phyloP scores from a whole-genome alignment of 2,888 invertebrate species.

The Nymphalis c-album region DNA sequence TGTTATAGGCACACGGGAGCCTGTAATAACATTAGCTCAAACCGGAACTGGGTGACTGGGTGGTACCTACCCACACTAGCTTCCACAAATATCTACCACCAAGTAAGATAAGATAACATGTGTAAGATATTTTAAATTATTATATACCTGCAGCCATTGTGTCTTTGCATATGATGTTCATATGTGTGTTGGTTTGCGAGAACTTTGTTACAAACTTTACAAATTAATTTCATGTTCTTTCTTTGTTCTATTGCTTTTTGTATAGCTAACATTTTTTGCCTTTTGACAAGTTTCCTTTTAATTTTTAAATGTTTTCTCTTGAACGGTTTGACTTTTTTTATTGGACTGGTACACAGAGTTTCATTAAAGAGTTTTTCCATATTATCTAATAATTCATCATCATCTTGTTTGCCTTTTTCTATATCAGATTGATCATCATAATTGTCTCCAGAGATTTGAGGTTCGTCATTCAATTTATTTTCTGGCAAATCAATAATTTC shows the following conservation, averaged over 20 bases:
- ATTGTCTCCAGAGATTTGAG: background rate
- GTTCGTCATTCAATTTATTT: background rate
- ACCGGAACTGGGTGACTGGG: too few relatives aligned
- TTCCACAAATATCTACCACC: too few relatives aligned
- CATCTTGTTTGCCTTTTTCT: background rate
- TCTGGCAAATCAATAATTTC: background rate
- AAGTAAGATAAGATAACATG: too few relatives aligned
- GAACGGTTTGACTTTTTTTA: conserved; percentile 11
- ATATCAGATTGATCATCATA: background rate
- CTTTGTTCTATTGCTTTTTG: conserved; percentile 20
- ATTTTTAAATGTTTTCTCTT: conserved; percentile 18
- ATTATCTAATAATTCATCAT: conserved; percentile 29
- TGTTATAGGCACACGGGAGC: too few relatives aligned
- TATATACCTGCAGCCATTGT: conserved; percentile 51
- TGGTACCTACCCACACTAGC: too few relatives aligned
- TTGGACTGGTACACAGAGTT: background rate
- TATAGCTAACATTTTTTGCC: conserved; percentile 21
- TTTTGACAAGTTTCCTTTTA: conserved; percentile 18
- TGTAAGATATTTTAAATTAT: background rate
- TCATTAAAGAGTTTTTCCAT: conserved; percentile 23
- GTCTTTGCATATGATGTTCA: conserved; percentile 65
- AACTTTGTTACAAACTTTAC: conserved; percentile 59
- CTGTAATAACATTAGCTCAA: too few relatives aligned
- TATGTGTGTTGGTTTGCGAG: conserved; percentile 59
- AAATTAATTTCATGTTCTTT: conserved; percentile 41